These are phyloP conservation scores for Neoitamus cyanurus DNA, from an alignment of 2,888 invertebrate species.

Conservation along the genomic window DNA sequence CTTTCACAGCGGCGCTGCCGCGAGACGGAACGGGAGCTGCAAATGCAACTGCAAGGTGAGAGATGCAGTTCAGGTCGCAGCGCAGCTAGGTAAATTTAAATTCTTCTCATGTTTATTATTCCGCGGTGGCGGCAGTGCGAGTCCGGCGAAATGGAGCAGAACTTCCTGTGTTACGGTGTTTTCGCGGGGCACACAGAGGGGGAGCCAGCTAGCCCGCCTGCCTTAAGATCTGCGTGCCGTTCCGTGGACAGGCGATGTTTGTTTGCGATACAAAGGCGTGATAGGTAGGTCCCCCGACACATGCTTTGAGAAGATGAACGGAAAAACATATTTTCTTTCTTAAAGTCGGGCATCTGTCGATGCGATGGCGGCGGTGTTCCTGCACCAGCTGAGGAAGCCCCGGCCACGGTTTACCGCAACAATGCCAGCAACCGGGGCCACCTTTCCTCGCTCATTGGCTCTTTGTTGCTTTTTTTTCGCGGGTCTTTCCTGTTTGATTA, in stretches of 20 bases:
- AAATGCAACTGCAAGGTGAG: neutral
- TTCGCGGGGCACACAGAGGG: neutral
- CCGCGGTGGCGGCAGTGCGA: neutral
- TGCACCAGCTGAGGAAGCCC: neutral
- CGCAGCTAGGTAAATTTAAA: neutral
- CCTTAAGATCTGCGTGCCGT: conserved; percentile 11
- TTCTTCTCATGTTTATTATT: neutral
- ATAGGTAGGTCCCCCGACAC: conserved; percentile 13
- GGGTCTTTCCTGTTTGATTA: conserved; percentile 19
- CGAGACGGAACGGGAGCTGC: too few relatives aligned
- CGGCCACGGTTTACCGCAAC: neutral
- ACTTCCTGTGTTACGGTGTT: conserved; percentile 39
- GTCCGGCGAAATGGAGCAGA: conserved; percentile 29
- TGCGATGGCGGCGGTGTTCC: neutral
- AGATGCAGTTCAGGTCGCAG: neutral
- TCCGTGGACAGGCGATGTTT: conserved; percentile 13
- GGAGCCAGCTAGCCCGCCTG: neutral
- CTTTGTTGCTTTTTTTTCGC: neutral
- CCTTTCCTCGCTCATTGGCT: neutral
- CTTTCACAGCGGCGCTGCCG: neutral
- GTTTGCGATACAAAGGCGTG: conserved; percentile 4
- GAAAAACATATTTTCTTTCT: neutral
- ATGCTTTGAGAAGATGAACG: neutral
- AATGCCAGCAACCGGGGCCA: neutral
- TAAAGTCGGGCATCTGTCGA: neutral